Evolutionary conservation across 2,888 invertebrate species (phyloP), one percentile per base, ranked within the genome.

Genomic region (Lycocerus yunnanus): DNA sequence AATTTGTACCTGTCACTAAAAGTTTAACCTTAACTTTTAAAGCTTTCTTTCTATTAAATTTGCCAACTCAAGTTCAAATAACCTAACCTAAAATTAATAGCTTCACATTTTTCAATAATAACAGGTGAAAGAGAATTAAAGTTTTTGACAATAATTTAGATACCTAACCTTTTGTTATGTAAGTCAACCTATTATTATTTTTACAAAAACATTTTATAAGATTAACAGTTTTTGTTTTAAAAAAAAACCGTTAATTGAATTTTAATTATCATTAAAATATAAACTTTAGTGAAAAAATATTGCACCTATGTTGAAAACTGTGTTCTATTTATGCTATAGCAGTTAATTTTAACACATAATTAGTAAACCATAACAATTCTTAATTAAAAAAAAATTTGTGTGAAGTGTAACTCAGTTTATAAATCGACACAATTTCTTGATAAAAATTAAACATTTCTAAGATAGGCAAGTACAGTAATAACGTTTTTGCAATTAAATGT

Each of bases 1-100:
- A 79, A 79, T 80, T 82, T 83, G 81, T 83, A 83, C 84, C 85
- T 84, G 85, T 84, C 84, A 84, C 81, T 82, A 81, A 75, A 63
- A 18, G 13, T 63, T 63, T 63, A 15, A 75, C 75, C 69, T 75
- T 76, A 58, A 67, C 27, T 73, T 73, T 69, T 18, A 82, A 27
- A 69, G 59, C 59, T 60, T 66, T 24, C 24, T n/a, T 66, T 66
- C 66, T 21, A 18, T n/a, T 66, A 24, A 66, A 21, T 43, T 14
- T 66, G 18, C 66, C 15, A 21, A 27, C 66, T 18, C 61, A 63
- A 63, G 61, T 20, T 63, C 61, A 20, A 16, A 63, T 15, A 43
- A 43, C 43, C 43, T 43, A 43, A 43, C 43, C 43, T 43, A 43
- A 43, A 43, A 43, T 43, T 43, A 43, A 43, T 43, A 43, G 43